Evolutionary conservation across 2,113 vertebrate species (phyloP).

Genomic region (Falco punctatus): DNA sequence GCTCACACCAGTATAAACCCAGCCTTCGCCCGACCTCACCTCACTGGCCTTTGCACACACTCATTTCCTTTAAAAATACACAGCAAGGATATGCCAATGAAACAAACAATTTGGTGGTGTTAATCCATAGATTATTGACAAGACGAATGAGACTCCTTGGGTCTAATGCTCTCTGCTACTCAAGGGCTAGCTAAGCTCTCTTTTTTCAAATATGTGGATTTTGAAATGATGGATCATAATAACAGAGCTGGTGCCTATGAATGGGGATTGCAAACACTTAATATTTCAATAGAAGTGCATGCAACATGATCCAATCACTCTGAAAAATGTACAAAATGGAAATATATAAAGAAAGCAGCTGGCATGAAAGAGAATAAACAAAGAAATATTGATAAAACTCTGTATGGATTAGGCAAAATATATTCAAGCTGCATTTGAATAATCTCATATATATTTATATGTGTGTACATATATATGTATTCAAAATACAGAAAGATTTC

Average conservation of each 20-base stretch:
- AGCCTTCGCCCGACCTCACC: not conserved
- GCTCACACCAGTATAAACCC: not conserved
- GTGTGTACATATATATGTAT: slow-evolving; percentile 14
- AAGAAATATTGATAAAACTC: slow-evolving; percentile 79
- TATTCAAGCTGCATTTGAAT: slow-evolving; percentile 76
- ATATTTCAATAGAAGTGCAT: slow-evolving; percentile 80
- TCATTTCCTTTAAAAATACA: slow-evolving; percentile 6
- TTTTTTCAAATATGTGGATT: slow-evolving; percentile 71
- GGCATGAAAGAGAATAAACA: slow-evolving; percentile 76
- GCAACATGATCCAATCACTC: slow-evolving; percentile 77
- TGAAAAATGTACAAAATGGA: slow-evolving; percentile 81
- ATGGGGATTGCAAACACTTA: slow-evolving; percentile 76
- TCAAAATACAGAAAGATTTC: slow-evolving; percentile 62
- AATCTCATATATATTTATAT: slow-evolving; percentile 66
- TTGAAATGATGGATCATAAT: slow-evolving; percentile 81
- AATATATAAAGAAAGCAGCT: slow-evolving; percentile 77
- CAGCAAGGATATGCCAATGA: not conserved
- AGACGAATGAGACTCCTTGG: slow-evolving; percentile 72
- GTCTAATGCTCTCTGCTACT: slow-evolving; percentile 69
- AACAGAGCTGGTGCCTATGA: slow-evolving; percentile 65
- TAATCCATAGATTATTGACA: slow-evolving; percentile 69
- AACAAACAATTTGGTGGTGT: slow-evolving; percentile 61
- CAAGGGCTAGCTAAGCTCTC: slow-evolving; percentile 64
- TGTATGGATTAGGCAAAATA: slow-evolving; percentile 74
- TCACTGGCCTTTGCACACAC: fast-evolving